phyloP scores from a whole-genome alignment of 2,113 vertebrate genomes.

The Nerophis ophidion region DNA sequence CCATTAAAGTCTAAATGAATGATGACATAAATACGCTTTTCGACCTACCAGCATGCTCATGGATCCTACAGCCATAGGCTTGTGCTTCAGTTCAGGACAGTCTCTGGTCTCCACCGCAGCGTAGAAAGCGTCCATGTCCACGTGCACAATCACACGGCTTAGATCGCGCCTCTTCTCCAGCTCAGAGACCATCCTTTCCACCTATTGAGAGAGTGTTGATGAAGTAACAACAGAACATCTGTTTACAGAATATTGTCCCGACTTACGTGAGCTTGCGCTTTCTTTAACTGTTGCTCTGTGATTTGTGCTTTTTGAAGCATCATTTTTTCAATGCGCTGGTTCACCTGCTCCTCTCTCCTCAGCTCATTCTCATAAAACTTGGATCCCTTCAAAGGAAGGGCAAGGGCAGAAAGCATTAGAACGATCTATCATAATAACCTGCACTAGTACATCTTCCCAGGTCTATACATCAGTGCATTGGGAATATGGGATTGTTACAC shows the following conservation, averaged over 20 bases:
- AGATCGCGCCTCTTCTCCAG: slow-evolving; percentile 83
- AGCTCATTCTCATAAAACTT: slow-evolving; percentile 92
- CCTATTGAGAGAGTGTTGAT: slow-evolving; percentile 57
- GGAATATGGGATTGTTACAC: slow-evolving; percentile 15
- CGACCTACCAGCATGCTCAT: slow-evolving; percentile 91
- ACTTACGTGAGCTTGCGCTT: slow-evolving; percentile 82
- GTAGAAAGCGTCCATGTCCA: slow-evolving; percentile 98
- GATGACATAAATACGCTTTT: background rate
- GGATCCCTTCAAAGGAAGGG: slow-evolving; percentile 78
- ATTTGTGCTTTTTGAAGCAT: slow-evolving; percentile 80
- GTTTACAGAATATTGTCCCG: background rate
- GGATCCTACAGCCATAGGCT: slow-evolving; percentile 92
- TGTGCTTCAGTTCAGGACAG: slow-evolving; percentile 84
- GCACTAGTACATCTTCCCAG: slow-evolving; percentile 6
- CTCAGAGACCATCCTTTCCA: slow-evolving; percentile 73
- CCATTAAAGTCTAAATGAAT: background rate
- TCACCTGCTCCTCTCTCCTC: slow-evolving; percentile 92
- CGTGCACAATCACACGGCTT: slow-evolving; percentile 82
- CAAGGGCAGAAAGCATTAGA: slow-evolving; percentile 13
- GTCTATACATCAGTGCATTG: slow-evolving; percentile 5
- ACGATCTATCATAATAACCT: slow-evolving; percentile 11
- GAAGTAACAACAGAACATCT: background rate
- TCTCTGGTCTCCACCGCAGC: slow-evolving; percentile 96
- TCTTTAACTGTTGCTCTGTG: slow-evolving; percentile 80
- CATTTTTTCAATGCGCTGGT: slow-evolving; percentile 90